Conservation (phyloP, 2,888 invertebrate species). For the Tetragnatha montana region DNA sequence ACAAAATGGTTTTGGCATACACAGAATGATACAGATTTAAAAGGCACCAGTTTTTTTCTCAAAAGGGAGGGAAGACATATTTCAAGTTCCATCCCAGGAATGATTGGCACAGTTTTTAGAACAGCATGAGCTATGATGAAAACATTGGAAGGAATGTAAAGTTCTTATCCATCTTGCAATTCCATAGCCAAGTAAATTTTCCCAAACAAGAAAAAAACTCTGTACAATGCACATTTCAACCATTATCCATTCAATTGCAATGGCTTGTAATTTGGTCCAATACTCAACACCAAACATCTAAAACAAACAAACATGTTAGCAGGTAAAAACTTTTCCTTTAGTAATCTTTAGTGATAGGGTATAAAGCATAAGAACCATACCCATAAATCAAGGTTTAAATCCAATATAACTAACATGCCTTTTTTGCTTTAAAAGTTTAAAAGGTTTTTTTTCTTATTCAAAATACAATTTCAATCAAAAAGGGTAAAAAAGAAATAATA, state of each 20-base stretch:
- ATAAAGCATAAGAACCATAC: background rate
- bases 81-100: constrained; percentile 17
- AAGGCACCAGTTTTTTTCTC: constrained; percentile 15
- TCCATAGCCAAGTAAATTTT: constrained; percentile 6
- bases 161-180: constrained; percentile 36
- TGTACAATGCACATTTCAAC: constrained; percentile 20
- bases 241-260: background rate
- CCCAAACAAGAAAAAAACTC: constrained; percentile 31
- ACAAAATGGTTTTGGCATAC: constrained; percentile 23
- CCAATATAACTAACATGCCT: no score
- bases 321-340: background rate
- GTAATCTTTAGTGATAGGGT: background rate
- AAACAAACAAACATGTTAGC: background rate
- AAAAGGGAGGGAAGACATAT: constrained; percentile 6
- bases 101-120: constrained; percentile 54
- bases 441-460: no score
- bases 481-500: no score
- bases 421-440: no score
- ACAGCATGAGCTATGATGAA: constrained; percentile 17
- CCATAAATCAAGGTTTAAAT: no score
- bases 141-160: constrained; percentile 37
- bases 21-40: background rate
- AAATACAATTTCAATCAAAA: no score
- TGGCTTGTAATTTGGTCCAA: background rate
- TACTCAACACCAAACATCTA: constrained; percentile 16